Percentiles rank a stretch among this genome's conserved stretches.
Evolutionary conservation across 2,113 vertebrate genomes (phyloP).

Genomic region (Sialia sialis): DNA sequence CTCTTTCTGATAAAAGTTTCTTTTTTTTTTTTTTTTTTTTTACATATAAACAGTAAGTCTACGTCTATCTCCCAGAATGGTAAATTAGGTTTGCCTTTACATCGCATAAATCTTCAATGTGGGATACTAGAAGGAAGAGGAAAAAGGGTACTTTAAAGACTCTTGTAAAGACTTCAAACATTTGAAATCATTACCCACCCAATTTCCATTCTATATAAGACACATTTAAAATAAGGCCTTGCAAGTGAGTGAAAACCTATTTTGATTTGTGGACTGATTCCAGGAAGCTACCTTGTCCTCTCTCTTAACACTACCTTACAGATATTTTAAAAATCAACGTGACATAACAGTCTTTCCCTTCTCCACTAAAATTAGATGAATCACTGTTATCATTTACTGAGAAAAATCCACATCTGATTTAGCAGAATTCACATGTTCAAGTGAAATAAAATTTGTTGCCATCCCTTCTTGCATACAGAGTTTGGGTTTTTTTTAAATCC

Average conservation of each 20-base stretch:
- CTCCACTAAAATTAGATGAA: not conserved
- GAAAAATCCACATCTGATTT: not conserved
- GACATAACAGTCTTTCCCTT: not conserved
- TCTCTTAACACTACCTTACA: not conserved
- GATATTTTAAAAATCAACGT: not conserved
- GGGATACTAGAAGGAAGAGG: not conserved
- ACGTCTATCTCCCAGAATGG: not conserved
- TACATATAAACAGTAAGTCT: not conserved
- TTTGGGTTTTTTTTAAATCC: not conserved
- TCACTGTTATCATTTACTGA: not conserved
- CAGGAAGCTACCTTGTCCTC: not conserved
- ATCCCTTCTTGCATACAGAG: not conserved
- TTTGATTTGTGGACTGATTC: not conserved
- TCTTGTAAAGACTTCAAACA: not conserved
- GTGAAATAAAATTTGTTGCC: not conserved
- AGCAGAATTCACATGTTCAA: not conserved
- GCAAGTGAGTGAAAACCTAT: not conserved
- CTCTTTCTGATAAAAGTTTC: not conserved
- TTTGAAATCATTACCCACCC: not conserved
- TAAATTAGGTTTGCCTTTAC: not conserved
- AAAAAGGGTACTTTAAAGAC: not conserved
- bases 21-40: not conserved
- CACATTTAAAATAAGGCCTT: not conserved
- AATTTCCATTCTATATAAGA: not conserved
- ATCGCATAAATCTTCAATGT: not conserved